Evolutionary conservation across 2,797 vertebrate genomes (phyloP).

Genomic region (Trichosurus vulpecula): DNA sequence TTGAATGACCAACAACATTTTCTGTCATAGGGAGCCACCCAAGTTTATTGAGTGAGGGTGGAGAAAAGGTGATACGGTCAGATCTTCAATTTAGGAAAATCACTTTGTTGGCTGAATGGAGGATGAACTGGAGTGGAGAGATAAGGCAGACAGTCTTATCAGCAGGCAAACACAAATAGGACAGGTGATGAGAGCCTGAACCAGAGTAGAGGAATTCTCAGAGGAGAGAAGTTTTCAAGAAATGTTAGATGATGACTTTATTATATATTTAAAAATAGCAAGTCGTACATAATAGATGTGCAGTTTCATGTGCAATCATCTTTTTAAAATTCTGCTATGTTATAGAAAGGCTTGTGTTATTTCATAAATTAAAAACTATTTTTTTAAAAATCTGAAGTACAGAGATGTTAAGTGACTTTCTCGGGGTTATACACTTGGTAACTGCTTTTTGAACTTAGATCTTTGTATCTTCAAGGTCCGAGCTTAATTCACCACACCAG

Average conservation of each 20-base stretch:
- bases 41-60: not conserved
- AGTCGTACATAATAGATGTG: no score
- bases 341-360: no score
- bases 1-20: not conserved
- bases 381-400: no score
- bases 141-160: not conserved
- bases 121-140: not conserved
- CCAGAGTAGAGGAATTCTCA: not conserved
- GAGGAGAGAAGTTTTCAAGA: not conserved
- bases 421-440: no score
- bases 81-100: not conserved
- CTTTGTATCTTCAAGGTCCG: no score
- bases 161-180: not conserved
- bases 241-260: not conserved
- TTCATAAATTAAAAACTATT: no score
- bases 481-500: no score
- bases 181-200: not conserved
- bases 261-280: no score
- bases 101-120: not conserved
- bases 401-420: no score
- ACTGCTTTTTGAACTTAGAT: no score
- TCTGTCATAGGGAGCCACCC: not conserved
- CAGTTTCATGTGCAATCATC: no score
- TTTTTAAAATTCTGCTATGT: no score
- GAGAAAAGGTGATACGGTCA: not conserved